Conservation (phyloP, 2,113 vertebrate genomes). For the Ivindomyrus marchei region DNA sequence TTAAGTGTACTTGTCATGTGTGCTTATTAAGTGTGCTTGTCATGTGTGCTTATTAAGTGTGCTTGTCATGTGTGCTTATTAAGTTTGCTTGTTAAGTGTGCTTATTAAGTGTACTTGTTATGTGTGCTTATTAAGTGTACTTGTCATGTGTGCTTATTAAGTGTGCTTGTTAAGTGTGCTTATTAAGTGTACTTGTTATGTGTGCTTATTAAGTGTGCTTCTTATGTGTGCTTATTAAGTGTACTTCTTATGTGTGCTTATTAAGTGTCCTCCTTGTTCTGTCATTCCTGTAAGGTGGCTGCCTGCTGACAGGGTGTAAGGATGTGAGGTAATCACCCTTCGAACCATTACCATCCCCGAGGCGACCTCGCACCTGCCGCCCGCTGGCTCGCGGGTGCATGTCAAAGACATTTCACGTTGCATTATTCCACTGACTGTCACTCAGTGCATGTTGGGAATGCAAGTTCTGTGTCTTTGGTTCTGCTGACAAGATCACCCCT, state of each 20-base stretch:
- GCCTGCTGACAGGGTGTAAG: background rate
- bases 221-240: background rate
- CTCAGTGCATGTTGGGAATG: background rate
- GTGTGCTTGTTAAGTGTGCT: background rate
- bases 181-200: background rate
- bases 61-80: background rate
- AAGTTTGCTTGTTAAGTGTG: background rate
- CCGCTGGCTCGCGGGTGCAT: background rate
- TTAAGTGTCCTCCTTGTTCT: background rate
- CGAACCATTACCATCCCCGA: background rate
- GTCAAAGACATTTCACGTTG: background rate
- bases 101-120: background rate
- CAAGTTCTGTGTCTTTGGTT: background rate
- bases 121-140: background rate
- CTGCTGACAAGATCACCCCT: background rate
- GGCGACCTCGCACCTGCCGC: background rate
- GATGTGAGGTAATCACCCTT: constrained; percentile 9
- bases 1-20: background rate
- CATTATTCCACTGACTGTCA: background rate
- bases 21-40: background rate
- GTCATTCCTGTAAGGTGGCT: background rate
- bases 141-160: background rate
- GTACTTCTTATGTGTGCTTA: background rate
- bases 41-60: background rate
- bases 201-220: background rate